These are phyloP conservation scores for Ctenosaura bakeri DNA, from an alignment of 2,797 vertebrate species.

Conservation along the genomic window DNA sequence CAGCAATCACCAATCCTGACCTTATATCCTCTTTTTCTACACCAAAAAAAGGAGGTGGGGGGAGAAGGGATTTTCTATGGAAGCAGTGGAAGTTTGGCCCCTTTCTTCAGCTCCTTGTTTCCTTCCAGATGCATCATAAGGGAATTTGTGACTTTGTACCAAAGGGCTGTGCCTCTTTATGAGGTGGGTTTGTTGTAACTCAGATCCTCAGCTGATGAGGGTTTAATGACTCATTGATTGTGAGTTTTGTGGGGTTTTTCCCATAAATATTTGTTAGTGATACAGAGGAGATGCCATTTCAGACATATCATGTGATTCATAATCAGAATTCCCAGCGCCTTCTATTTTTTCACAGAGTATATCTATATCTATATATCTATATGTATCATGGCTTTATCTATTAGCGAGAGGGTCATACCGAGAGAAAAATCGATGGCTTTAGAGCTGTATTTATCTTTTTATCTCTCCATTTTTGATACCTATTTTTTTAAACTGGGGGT, in stretches of 20 bases:
- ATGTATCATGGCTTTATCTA: constrained; percentile 38
- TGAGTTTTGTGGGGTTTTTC: constrained; percentile 10
- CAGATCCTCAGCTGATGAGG: constrained; percentile 1
- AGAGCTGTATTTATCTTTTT: constrained; percentile 54
- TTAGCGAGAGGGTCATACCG: constrained; percentile 8
- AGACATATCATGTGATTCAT: constrained; percentile 25
- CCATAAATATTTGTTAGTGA: constrained; percentile 11
- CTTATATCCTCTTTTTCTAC: constrained; percentile 5
- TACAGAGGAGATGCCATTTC: constrained; percentile 5
- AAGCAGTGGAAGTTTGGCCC: constrained; percentile 49
- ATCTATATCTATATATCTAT: constrained; percentile 4
- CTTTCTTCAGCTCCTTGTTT: constrained; percentile 56
- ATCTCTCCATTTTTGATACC: constrained; percentile 74
- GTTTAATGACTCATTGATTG: constrained; percentile 9
- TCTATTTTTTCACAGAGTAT: constrained; percentile 50
- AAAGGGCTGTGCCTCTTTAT: constrained; percentile 35
- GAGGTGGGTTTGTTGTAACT: constrained; percentile 16
- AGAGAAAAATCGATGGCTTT: constrained; percentile 13
- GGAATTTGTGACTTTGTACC: constrained; percentile 18
- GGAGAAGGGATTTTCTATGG: neutral
- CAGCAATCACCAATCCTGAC: neutral
- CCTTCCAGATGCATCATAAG: constrained; percentile 3
- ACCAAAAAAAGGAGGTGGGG: neutral
- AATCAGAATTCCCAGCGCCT: constrained; percentile 27
- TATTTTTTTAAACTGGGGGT: constrained; percentile 73